Conservation (phyloP, 2,797 vertebrate species). For the Dipus sagitta region DNA sequence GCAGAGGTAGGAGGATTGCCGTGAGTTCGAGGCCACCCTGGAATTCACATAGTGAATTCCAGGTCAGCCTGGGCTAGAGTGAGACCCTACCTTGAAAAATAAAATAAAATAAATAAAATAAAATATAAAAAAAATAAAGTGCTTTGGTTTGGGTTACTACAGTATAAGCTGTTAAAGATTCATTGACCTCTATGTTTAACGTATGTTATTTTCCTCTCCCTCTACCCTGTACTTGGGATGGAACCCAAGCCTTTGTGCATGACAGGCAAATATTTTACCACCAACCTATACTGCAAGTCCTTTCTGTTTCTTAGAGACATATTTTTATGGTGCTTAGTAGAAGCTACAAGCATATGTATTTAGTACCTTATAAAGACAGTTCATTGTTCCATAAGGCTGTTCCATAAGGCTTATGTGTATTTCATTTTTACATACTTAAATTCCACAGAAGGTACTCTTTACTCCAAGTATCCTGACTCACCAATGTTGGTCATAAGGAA, state of each 20-base stretch:
- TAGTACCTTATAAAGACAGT: slow-evolving; percentile 53
- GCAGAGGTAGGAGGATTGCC: too few species aligned
- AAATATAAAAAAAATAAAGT: neutral
- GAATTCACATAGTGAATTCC: too few species aligned
- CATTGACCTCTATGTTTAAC: slow-evolving; percentile 41
- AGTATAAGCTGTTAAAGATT: slow-evolving; percentile 28
- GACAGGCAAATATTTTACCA: neutral
- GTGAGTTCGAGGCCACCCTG: too few species aligned
- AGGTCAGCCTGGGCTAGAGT: too few species aligned
- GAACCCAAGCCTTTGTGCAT: neutral
- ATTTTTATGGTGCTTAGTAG: slow-evolving; percentile 45
- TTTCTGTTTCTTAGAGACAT: neutral
- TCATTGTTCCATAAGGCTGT: slow-evolving; percentile 23
- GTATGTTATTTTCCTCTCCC: neutral
- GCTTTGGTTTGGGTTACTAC: slow-evolving; percentile 17
- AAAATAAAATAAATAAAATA: too few species aligned
- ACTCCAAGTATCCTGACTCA: slow-evolving; percentile 13
- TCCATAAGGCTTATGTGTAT: neutral
- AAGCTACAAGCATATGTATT: slow-evolving; percentile 44
- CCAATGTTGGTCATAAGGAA: neutral
- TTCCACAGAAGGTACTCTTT: slow-evolving; percentile 43
- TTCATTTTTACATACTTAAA: slow-evolving; percentile 38
- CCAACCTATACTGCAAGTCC: neutral
- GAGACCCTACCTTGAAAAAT: too few species aligned
- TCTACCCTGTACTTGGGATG: neutral